Percentiles rank a stretch among this genome's conserved stretches.
These are phyloP conservation scores for Drosophila serrata DNA, from an alignment of 1,140 invertebrate species.

Conservation along the genomic window DNA sequence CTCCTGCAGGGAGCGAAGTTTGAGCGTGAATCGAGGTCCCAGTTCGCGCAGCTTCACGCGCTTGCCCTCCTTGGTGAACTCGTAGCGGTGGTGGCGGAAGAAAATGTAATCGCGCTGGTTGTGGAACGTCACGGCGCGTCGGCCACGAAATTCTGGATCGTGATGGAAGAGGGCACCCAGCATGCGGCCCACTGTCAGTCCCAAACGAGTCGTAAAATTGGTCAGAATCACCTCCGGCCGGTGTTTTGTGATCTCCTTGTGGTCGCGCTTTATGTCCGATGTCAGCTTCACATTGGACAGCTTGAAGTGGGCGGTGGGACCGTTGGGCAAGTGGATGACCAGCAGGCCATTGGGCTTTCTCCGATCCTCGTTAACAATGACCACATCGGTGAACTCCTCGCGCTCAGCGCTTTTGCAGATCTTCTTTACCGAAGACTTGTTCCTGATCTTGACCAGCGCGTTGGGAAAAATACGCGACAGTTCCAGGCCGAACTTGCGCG, in stretches of 20 bases:
- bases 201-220: constrained; percentile 98
- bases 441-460: constrained; percentile 91
- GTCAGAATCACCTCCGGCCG: constrained; percentile 98
- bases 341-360: constrained; percentile 96
- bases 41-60: constrained; percentile 95
- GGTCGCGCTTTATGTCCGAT: constrained; percentile 91
- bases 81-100: constrained; percentile 98
- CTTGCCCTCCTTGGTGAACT: constrained; percentile 94
- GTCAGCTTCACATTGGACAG: constrained; percentile 93
- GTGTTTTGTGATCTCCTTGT: constrained; percentile 93
- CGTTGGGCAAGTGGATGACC: constrained; percentile 96
- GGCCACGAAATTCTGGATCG: constrained; percentile 96
- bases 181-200: constrained; percentile 95
- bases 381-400: constrained; percentile 94
- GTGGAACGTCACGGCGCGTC: constrained; percentile 98
- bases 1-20: constrained; percentile 96
- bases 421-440: constrained; percentile 96
- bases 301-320: constrained; percentile 96
- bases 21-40: constrained; percentile 98
- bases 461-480: constrained; percentile 96
- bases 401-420: constrained; percentile 93
- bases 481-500: constrained; percentile 96
- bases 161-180: constrained; percentile 98
- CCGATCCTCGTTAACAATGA: constrained; percentile 97
- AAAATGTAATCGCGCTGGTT: constrained; percentile 99